Evolutionary conservation across 2,888 invertebrate species (phyloP).

Genomic region (Anagyrus pseudococci): DNA sequence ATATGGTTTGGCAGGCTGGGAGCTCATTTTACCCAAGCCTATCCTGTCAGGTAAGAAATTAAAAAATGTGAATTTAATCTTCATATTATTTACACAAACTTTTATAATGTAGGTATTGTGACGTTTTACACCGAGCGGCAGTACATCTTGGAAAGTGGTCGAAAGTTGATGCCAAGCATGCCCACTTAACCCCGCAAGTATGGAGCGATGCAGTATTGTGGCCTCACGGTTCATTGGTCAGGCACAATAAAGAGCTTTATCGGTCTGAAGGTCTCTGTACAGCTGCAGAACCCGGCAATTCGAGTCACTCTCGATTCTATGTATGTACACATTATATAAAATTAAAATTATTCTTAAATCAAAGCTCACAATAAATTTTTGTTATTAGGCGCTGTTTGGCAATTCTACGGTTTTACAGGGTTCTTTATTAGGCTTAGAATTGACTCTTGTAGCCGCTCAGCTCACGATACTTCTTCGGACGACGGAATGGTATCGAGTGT

Average conservation of each 20-base stretch:
- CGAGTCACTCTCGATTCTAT: conserved; percentile 83
- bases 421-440: conserved; percentile 75
- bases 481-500: conserved; percentile 89
- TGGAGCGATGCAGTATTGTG: conserved; percentile 74
- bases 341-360: conserved; percentile 13
- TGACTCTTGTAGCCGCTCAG: conserved; percentile 76
- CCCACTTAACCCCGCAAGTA: conserved; percentile 65
- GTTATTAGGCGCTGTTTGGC: conserved; percentile 81
- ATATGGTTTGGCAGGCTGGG: conserved; percentile 85
- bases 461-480: conserved; percentile 80
- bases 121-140: conserved; percentile 88
- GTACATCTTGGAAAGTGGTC: conserved; percentile 87
- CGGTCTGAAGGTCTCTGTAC: conserved; percentile 80
- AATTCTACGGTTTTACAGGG: conserved; percentile 83
- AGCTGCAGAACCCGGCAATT: conserved; percentile 86
- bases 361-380: conserved; percentile 36
- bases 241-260: conserved; percentile 76
- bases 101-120: conserved; percentile 70
- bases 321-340: conserved; percentile 67
- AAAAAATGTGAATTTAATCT: not conserved
- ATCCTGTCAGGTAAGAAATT: conserved; percentile 66
- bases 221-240: conserved; percentile 78
- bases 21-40: conserved; percentile 62
- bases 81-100: no score
- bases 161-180: conserved; percentile 66